Evolutionary conservation across 2,797 vertebrate genomes (phyloP).

Genomic region (Sebastes baramenuke): DNA sequence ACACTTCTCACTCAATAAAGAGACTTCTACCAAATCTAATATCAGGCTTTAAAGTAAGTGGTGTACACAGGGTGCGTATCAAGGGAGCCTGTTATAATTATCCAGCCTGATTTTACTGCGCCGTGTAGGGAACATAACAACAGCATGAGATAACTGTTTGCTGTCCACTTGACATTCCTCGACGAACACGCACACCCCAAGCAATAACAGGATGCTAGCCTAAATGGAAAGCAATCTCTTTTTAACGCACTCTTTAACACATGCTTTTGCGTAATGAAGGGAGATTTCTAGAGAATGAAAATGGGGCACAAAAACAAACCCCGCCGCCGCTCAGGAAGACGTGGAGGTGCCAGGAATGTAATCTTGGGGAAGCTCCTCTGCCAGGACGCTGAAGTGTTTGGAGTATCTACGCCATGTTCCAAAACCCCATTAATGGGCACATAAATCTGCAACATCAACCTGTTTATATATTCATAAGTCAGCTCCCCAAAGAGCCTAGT

Average conservation of each 20-base stretch:
- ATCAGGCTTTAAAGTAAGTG: conserved; percentile 56
- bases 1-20: conserved; percentile 73
- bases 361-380: conserved; percentile 46
- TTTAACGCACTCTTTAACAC: conserved; percentile 56
- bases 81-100: conserved; percentile 65
- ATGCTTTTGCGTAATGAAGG: conserved; percentile 53
- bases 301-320: conserved; percentile 54
- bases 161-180: conserved; percentile 78
- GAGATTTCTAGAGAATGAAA: conserved; percentile 51
- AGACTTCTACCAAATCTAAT: conserved; percentile 47
- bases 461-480: conserved; percentile 73
- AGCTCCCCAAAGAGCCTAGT: conserved; percentile 19
- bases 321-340: conserved; percentile 25
- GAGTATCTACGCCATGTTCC: conserved; percentile 59
- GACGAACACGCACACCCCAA: conserved; percentile 57
- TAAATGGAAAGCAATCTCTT: conserved; percentile 53
- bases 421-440: conserved; percentile 68
- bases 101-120: conserved; percentile 63
- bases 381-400: conserved; percentile 71
- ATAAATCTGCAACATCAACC: conserved; percentile 68
- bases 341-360: conserved; percentile 67
- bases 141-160: conserved; percentile 80
- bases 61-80: conserved; percentile 53
- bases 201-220: conserved; percentile 65
- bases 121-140: conserved; percentile 73